A percentile compares a stretch with the other conserved stretches of the same genome.
phyloP scores from a whole-genome alignment of 2,888 invertebrate species.

The Nomada fucata region DNA sequence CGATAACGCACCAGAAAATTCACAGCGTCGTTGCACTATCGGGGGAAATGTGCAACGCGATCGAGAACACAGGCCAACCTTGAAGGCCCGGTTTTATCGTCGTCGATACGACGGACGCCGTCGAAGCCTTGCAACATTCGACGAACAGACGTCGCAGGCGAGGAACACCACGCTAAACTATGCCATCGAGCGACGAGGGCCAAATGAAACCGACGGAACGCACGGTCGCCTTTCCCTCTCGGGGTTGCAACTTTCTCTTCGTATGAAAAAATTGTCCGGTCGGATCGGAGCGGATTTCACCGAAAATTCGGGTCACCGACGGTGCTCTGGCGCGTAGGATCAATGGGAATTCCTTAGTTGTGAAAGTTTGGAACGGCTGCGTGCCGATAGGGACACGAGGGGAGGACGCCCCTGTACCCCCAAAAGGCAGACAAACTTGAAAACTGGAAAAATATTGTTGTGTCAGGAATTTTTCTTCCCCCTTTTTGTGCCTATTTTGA shows the following conservation, averaged over 20 bases:
- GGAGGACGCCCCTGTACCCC: not conserved
- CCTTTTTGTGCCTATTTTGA: too few relatives aligned
- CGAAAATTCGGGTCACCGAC: constrained; percentile 63
- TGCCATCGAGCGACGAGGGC: constrained; percentile 38
- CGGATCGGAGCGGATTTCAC: constrained; percentile 60
- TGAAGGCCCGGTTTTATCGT: constrained; percentile 21
- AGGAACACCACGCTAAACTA: constrained; percentile 16
- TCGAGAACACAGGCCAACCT: not conserved
- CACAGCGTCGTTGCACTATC: too few relatives aligned
- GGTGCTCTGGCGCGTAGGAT: constrained; percentile 6
- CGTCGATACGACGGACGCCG: not conserved
- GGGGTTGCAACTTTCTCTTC: constrained; percentile 67
- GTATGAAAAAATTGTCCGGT: constrained; percentile 63
- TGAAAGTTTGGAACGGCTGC: constrained; percentile 35
- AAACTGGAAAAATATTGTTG: not conserved
- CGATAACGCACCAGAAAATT: too few relatives aligned
- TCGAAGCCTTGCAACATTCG: constrained; percentile 26
- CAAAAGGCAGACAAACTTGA: not conserved
- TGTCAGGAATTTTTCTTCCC: not conserved
- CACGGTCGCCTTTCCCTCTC: constrained; percentile 10
- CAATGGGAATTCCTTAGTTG: constrained; percentile 28
- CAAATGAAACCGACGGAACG: constrained; percentile 53
- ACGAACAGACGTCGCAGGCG: constrained; percentile 24
- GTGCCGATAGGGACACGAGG: not conserved
- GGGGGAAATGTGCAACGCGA: not conserved